A percentile compares a stretch with the other conserved stretches of the same genome.
Evolutionary conservation across 1,140 invertebrate genomes (phyloP).

Genomic region (Maniola jurtina): DNA sequence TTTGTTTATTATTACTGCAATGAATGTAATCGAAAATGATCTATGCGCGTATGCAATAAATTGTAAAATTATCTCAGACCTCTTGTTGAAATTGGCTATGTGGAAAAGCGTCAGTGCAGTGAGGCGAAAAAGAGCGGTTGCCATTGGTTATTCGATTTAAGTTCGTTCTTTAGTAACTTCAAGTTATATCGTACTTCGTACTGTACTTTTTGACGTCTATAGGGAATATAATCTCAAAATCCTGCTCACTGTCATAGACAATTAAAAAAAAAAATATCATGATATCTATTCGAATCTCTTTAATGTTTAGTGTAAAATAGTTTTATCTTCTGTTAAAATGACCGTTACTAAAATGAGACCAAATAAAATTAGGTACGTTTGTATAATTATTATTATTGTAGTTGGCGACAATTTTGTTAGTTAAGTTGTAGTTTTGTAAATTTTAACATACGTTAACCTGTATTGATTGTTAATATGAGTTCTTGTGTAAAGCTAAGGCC

Average conservation of each 20-base stretch:
- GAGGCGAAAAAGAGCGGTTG: no score
- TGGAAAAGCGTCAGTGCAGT: no score
- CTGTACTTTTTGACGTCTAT: no score
- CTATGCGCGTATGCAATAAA: no score
- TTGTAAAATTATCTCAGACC: no score
- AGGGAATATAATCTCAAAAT: neutral
- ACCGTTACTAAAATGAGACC: slow-evolving; percentile 76
- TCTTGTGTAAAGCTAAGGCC: slow-evolving; percentile 16
- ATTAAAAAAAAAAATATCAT: neutral
- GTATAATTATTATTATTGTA: slow-evolving; percentile 55
- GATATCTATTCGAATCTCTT: neutral
- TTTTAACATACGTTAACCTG: slow-evolving; percentile 61
- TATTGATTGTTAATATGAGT: slow-evolving; percentile 20
- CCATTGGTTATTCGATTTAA: no score
- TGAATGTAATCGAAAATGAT: no score
- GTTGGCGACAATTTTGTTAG: slow-evolving; percentile 58
- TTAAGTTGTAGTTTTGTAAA: slow-evolving; percentile 73
- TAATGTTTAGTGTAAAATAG: slow-evolving; percentile 27
- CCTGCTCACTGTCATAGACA: slow-evolving; percentile 8
- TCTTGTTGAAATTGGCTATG: no score
- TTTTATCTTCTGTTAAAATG: slow-evolving; percentile 35
- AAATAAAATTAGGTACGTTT: slow-evolving; percentile 76
- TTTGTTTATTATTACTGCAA: no score
- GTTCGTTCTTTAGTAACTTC: no score
- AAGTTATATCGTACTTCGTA: no score